phyloP scores from a whole-genome alignment of 1,140 invertebrate genomes.

The Leptestheria dahalacensis region DNA sequence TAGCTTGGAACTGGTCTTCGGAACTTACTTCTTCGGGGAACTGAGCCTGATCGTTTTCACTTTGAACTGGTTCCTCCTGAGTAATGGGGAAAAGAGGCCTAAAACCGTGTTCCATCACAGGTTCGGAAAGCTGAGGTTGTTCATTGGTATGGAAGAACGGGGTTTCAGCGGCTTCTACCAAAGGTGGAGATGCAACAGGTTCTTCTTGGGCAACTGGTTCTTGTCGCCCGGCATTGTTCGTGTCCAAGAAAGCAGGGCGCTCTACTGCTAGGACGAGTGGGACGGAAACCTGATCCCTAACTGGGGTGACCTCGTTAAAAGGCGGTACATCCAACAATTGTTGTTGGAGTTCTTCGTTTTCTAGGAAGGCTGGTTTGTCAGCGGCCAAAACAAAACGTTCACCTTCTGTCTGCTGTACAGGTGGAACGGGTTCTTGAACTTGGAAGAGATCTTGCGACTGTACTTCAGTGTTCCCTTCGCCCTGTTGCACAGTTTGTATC shows the following conservation, averaged over 20 bases:
- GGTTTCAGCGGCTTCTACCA: background rate
- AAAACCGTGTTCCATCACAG: background rate
- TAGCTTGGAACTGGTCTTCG: background rate
- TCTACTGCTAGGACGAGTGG: conserved; percentile 1
- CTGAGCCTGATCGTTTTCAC: background rate
- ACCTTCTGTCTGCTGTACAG: background rate
- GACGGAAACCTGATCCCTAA: too few species aligned
- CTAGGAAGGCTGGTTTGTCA: conserved; percentile 3
- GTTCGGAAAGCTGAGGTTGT: background rate
- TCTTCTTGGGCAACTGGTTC: background rate
- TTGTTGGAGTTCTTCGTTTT: background rate
- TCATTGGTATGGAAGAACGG: too few species aligned
- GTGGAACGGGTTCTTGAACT: background rate
- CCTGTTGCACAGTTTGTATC: too few species aligned
- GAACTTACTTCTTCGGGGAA: background rate
- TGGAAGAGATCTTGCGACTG: background rate
- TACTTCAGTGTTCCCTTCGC: conserved; percentile 1
- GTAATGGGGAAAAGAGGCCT: background rate
- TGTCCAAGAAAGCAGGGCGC: background rate
- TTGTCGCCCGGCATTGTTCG: background rate
- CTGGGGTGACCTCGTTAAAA: too few species aligned
- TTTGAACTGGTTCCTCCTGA: background rate
- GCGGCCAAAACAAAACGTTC: conserved; percentile 1
- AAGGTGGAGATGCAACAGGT: background rate
- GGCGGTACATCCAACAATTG: background rate